Base-by-base conservation (phyloP, 2,113 vertebrate genomes). In the Syngnathus floridae region DNA sequence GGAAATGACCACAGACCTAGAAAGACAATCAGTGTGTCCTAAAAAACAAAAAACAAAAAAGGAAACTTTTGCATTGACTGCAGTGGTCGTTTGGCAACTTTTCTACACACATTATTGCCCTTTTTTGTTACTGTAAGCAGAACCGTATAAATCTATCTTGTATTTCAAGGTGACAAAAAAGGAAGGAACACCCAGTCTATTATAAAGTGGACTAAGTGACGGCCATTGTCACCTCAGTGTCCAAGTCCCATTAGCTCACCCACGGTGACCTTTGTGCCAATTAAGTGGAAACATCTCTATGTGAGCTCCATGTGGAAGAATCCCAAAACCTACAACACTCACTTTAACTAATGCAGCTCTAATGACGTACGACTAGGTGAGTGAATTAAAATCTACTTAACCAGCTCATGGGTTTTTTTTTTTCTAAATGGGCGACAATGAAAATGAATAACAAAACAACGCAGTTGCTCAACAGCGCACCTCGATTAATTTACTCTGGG, bases 401-500 rank as follows among this genome's bases (percentile, higher is more conserved):
- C 55, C 61, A 40, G 45, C 31, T 26, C 14, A 40, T 16, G 9
- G 59, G 22, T 48, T 40, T 43, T 22, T 7, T 64, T 5, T 71
- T 45, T 74, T 46, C 5, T 36, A 21, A 22, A 61, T 26, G 40
- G 41, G 12, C 40, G 26, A 61, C 40, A 70, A 69, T 58, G 37
- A 64, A 22, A 35, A 35, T 31, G 54, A 48, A 55, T 60, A 74
- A 71, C 65, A 71, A 54, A 64, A 68, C 60, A 31, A 31, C 26
- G 26, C 26, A 66, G 12, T 75, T 52, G 65, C 64, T 66, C 62
- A 59, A 88, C 48, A 62, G 71, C 79, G 77, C 80, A 85, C 84
- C 85, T 82, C 78, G 79, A 89, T 90, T 87, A 88, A 86, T 76
- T 79, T 76, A 52, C 88, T 82, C 70, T 73, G 41, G 84, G 84